Base-by-base conservation (phyloP, 2,888 invertebrate genomes). In the Sarcophaga subvicina region DNA sequence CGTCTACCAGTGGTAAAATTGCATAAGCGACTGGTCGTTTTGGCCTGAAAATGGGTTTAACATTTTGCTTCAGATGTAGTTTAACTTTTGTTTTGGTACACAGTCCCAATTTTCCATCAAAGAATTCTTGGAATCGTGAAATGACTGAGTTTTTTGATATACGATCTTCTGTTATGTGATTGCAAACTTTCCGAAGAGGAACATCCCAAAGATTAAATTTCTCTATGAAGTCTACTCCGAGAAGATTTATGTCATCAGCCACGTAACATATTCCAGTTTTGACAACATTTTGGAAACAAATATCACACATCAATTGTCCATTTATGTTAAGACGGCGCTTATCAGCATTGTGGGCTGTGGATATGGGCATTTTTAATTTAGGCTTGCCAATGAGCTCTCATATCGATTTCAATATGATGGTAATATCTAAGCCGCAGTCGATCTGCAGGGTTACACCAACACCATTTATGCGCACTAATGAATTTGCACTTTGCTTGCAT, bases 11-110 rank as follows among this genome's bases (percentile, higher is more conserved):
- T 20, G 80, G 67, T 17, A 82, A 25, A 37, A 76, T 84, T 70
- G 88, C 88, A 77, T 87, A 89, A 8, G 89, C 72, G 45, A 88
- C 83, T 62, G 84, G 84, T 47, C 85, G 81, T 37, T 86, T 88
- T 45, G 80, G 78, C 37, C 71, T 83, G 67, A 63, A 87, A 20
- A 71, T 72, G 49, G 72, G 88, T 78, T 76, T 88, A 45, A 72
- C 71, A 70, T 60, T 63, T 76, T 11, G 49, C 20, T 80, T 72
- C 17, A 71, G 27, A 71, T 71, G 59, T 17, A 71, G 27, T 20
- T 69, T 67, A 20, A 73, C 54, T 27, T 71, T 71, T 17, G 59
- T 59, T 17, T 71, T 71, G 5, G 59, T 71, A 27, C 59, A 71
- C 2, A 54, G 17, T 6, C 71, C 71, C 10, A 59, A 27, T 10